Evolutionary conservation across 1,140 invertebrate genomes (phyloP).

Genomic region (Achatina immaculata): DNA sequence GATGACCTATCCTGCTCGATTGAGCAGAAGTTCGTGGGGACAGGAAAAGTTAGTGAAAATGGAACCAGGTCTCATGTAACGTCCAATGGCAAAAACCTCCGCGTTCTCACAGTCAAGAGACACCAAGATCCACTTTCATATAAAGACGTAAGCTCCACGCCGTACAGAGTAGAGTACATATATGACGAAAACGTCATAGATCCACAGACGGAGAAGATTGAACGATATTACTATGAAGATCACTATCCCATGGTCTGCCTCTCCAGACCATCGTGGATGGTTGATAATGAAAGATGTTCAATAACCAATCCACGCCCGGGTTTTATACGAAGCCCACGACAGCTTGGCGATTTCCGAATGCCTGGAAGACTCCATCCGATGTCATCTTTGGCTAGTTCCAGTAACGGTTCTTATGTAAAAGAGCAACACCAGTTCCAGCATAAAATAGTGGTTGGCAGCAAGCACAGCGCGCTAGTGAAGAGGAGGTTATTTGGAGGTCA

Average conservation of each 20-base stretch:
- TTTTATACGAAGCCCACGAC: background rate
- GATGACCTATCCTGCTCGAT: conserved; percentile 37
- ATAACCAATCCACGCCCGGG: background rate
- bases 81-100: conserved; percentile 33
- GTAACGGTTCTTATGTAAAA: background rate
- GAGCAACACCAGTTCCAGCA: background rate
- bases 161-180: conserved; percentile 61
- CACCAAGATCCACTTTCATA: conserved; percentile 12
- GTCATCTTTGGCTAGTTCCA: conserved; percentile 1
- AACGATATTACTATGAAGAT: conserved; percentile 65
- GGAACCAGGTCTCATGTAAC: conserved; percentile 7
- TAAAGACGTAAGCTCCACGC: background rate
- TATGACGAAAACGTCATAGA: conserved; percentile 67
- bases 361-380: background rate
- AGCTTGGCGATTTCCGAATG: background rate
- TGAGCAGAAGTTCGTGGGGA: background rate
- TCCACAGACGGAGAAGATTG: conserved; percentile 63
- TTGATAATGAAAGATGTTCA: conserved; percentile 8
- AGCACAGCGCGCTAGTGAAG: conserved; percentile 10
- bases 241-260: conserved; percentile 42
- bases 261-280: conserved; percentile 14
- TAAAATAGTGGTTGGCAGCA: background rate
- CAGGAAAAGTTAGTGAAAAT: background rate
- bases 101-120: conserved; percentile 34
- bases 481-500: conserved; percentile 7